Conservation (phyloP, 2,797 vertebrate species). For the Ammospiza maritima region DNA sequence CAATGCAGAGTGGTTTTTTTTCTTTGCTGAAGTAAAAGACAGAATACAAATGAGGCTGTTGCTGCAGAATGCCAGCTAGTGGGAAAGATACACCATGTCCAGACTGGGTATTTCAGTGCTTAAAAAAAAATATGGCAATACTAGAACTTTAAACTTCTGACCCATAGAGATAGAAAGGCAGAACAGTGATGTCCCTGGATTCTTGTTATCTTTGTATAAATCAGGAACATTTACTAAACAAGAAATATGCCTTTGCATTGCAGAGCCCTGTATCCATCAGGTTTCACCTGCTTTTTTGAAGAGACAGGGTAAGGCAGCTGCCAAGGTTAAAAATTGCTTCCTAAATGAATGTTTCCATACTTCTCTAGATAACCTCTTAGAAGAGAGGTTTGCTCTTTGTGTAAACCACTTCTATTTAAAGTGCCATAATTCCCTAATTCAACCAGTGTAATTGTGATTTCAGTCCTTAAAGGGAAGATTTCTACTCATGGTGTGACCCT, state of each 20-base stretch:
- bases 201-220: not conserved
- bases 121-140: not conserved
- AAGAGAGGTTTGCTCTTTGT: not conserved
- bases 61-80: not conserved
- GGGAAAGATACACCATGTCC: not conserved
- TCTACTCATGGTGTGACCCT: not conserved
- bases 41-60: constrained; percentile 42
- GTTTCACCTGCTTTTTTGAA: not conserved
- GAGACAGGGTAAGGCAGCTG: not conserved
- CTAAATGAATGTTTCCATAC: not conserved
- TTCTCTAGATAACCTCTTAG: not conserved
- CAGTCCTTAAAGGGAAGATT: not conserved
- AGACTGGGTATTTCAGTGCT: not conserved
- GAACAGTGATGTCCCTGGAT: not conserved
- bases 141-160: not conserved
- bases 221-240: not conserved
- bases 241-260: not conserved
- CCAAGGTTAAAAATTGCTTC: constrained; percentile 7
- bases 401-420: not conserved
- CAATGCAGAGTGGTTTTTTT: not conserved
- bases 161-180: not conserved
- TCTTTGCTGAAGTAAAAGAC: not conserved
- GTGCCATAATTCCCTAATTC: not conserved
- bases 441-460: not conserved
- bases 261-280: not conserved